phyloP scores from a whole-genome alignment of 1,140 invertebrate genomes.

The Diachasma alloeum region DNA sequence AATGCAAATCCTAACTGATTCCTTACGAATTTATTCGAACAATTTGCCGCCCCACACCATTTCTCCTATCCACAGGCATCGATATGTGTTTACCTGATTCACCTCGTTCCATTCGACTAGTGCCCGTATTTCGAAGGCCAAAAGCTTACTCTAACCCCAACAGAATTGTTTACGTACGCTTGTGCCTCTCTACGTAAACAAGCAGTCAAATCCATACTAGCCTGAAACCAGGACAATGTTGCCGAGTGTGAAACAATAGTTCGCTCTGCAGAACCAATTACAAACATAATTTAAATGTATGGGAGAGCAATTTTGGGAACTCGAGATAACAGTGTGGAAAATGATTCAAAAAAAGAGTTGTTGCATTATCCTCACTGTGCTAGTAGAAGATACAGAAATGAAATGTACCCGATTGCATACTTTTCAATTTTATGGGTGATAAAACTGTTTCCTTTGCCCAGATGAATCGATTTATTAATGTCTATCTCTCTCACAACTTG shows the following conservation, averaged over 20 bases:
- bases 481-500: too few relatives aligned
- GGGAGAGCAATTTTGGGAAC: background rate
- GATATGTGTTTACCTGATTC: background rate
- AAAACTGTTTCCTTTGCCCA: too few relatives aligned
- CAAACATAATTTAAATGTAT: conserved; percentile 8
- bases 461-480: too few relatives aligned
- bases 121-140: background rate
- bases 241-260: background rate
- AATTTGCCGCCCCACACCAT: background rate
- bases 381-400: too few relatives aligned
- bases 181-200: background rate
- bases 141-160: background rate
- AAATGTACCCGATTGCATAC: too few relatives aligned
- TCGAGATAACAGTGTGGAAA: background rate
- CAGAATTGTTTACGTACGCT: background rate
- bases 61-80: background rate
- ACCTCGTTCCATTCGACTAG: background rate
- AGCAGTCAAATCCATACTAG: background rate
- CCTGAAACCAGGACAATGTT: background rate
- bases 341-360: background rate
- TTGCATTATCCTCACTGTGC: background rate
- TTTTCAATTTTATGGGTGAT: too few relatives aligned
- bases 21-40: background rate
- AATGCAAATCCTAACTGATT: background rate
- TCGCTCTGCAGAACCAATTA: background rate